A percentile compares a stretch with the other conserved stretches of the same genome.
Conservation (phyloP, 2,888 invertebrate genomes). For the Ormyrus labotus region DNA sequence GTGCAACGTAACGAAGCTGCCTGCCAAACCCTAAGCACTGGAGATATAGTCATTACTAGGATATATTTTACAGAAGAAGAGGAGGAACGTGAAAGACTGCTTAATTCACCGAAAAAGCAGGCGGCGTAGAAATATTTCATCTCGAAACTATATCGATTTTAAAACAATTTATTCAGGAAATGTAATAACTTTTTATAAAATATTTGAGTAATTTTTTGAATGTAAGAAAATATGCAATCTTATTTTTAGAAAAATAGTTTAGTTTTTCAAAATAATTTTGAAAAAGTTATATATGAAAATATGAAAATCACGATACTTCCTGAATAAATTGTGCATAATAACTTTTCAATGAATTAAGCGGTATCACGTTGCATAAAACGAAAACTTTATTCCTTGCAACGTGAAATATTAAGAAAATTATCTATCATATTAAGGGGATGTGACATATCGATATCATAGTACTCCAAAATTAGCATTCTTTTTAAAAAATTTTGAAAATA, state of each 20-base stretch:
- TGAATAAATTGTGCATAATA: slow-evolving; percentile 4
- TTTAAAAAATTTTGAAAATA: too few relatives aligned
- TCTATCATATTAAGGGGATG: background rate
- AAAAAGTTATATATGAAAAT: too few relatives aligned
- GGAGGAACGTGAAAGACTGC: slow-evolving; percentile 78
- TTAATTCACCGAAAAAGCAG: slow-evolving; percentile 77
- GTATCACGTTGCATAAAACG: background rate
- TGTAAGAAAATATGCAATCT: background rate
- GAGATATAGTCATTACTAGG: slow-evolving; percentile 93
- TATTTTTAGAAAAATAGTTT: too few relatives aligned
- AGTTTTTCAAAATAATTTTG: too few relatives aligned
- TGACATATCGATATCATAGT: background rate
- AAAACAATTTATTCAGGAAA: slow-evolving; percentile 18
- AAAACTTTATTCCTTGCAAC: background rate
- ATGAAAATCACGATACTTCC: background rate
- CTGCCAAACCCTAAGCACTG: slow-evolving; percentile 92
- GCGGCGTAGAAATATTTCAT: slow-evolving; percentile 27
- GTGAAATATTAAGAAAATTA: slow-evolving; percentile 3
- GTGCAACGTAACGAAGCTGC: slow-evolving; percentile 77
- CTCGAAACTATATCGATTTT: slow-evolving; percentile 13
- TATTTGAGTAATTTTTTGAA: slow-evolving; percentile 1
- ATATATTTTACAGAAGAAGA: slow-evolving; percentile 82
- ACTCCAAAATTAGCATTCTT: background rate
- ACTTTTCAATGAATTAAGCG: background rate
- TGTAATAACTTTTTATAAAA: slow-evolving; percentile 9